Evolutionary conservation across 1,140 invertebrate species (phyloP), one percentile per base, ranked within the genome.

Genomic region (Aphaenogaster ashmeadi): DNA sequence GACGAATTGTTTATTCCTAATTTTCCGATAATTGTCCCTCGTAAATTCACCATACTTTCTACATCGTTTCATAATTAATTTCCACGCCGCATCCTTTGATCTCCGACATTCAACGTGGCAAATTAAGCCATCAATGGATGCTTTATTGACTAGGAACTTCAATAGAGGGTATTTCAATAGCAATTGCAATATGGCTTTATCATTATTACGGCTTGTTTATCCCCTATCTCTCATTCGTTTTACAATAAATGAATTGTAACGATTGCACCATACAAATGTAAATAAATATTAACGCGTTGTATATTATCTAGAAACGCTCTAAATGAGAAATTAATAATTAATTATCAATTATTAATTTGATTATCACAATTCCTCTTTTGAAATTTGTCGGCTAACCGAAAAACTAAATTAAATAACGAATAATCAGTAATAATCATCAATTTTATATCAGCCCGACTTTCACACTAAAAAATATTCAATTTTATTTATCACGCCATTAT

Each of bases 101-200:
- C 80, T 75, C 41, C 54, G 69, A 84, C 80, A 54, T 84, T 84
- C 41, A 84, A 36, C 71, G 27, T 13, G 41, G 80, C 44, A 60
- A 75, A 84, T 84, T 84, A 67, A 41, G 80, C 80, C 54, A 41
- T 36, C 69, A 50, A 75, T 75, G 54, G 41, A 36, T 36, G 69
- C 69, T 84, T 75, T 84, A 84, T 84, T 83, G 80, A 75, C 69
- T 74, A 38, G 44, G 41, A 60, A 62, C 54, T 75, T 84, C 80
- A 84, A 84, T 74, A 50, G 54, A 36, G 69, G 54, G 60, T 74
- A 75, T 84, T 84, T 84, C 80, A 60, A 75, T 75, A 84, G 69
- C 38, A n/a, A 84, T 62, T 75, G 54, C 69, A 36, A 75, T 60
- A 50, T 33, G 80, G 54, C 69, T 84, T 75, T 50, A 60, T 47